Evolutionary conservation across 2,113 vertebrate species (phyloP).

Genomic region (Lucifuga dentata): DNA sequence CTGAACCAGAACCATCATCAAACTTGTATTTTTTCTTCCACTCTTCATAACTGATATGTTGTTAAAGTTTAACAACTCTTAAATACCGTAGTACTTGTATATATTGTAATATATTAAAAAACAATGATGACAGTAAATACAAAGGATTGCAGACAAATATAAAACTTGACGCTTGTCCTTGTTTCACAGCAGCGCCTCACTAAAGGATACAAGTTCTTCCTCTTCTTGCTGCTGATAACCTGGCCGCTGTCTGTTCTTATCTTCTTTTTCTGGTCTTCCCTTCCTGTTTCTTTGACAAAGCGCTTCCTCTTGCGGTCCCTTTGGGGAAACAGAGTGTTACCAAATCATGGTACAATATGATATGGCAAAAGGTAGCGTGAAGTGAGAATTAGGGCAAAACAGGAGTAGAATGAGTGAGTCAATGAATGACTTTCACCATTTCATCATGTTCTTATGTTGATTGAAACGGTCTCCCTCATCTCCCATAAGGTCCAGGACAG

Average conservation of each 20-base stretch:
- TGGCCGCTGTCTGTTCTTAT: slow-evolving; percentile 88
- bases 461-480: slow-evolving; percentile 84
- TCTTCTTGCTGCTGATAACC: slow-evolving; percentile 89
- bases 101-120: background rate
- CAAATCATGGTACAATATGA: background rate
- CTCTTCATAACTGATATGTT: slow-evolving; percentile 89
- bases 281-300: slow-evolving; percentile 89
- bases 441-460: slow-evolving; percentile 86
- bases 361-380: background rate
- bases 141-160: slow-evolving; percentile 76
- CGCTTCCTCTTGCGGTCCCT: slow-evolving; percentile 98
- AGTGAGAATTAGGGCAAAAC: too few species aligned
- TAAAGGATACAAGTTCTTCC: slow-evolving; percentile 94
- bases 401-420: too few species aligned
- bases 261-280: slow-evolving; percentile 92
- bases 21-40: slow-evolving; percentile 97
- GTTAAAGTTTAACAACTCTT: slow-evolving; percentile 75
- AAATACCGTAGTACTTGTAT: background rate
- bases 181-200: too few species aligned
- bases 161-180: background rate
- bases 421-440: slow-evolving; percentile 80
- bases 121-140: background rate
- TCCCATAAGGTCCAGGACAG: slow-evolving; percentile 91
- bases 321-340: background rate
- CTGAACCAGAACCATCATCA: slow-evolving; percentile 84